phyloP scores from a whole-genome alignment of 1,140 invertebrate genomes.

The Diachasmimorpha longicaudata region DNA sequence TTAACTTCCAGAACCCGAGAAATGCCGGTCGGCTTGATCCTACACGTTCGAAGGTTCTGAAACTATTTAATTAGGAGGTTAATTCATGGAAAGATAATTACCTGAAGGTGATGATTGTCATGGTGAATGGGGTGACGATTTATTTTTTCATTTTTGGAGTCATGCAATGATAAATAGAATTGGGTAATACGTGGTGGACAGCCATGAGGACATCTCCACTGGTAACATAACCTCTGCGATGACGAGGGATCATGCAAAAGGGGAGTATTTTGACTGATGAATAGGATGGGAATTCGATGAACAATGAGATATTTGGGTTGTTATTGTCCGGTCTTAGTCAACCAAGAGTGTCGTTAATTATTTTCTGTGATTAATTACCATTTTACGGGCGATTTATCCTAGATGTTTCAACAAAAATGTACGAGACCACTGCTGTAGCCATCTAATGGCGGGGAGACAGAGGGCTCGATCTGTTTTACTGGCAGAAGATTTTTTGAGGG shows the following conservation, averaged over 20 bases:
- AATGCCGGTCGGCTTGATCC: background rate
- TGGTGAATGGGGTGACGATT: no score
- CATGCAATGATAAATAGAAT: no score
- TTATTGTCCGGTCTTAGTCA: no score
- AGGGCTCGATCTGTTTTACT: background rate
- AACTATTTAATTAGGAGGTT: background rate
- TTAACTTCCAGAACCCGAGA: background rate
- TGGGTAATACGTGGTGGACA: background rate
- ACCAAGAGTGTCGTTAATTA: background rate
- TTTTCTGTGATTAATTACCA: background rate
- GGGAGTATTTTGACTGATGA: background rate
- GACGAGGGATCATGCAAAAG: background rate
- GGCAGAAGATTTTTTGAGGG: no score
- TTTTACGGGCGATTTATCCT: slow-evolving; percentile 5
- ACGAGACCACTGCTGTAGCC: background rate
- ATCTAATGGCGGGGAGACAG: background rate
- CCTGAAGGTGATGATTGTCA: no score
- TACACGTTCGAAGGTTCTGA: background rate
- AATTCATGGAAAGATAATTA: no score
- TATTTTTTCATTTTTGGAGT: no score
- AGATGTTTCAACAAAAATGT: background rate
- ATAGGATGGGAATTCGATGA: background rate
- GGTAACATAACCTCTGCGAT: background rate
- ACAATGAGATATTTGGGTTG: background rate
- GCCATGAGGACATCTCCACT: background rate